Base-by-base conservation (phyloP, 2,797 vertebrate genomes). In the Tragelaphus oryx region DNA sequence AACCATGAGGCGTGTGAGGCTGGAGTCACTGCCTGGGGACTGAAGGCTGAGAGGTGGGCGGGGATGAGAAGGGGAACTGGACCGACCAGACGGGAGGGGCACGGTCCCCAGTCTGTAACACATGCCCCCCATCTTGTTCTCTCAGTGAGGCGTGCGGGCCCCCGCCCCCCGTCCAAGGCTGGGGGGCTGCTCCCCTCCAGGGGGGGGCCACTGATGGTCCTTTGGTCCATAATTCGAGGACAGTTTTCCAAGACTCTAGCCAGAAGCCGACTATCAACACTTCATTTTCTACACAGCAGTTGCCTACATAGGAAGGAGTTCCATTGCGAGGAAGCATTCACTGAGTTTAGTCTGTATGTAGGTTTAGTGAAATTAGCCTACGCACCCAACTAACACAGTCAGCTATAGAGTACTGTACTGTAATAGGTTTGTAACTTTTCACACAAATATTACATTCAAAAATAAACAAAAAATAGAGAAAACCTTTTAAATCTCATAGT, bases 301-400 rank as follows among this genome's bases (percentile, higher is more conserved):
- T 17, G 41, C 26, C 74, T 48, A 17, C 26, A 5, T 30, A 30
- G 71, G 41, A 46, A 75, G 13, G 26, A 17, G 14, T 48, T 75
- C 8, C 4, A 5, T 18, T 30, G 44, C 0, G 0, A 48, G 44
- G 26, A 46, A 1, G 44, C 14, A 17, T 48, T 75, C 14, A 1
- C 20, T 17, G 16, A 30, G 74, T 30, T 17, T 28, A 75, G 2
- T 48, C 8, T 48, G 44, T 48, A 10, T 10, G 8, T 30, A 11
- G 28, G 44, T 6, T 30, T 18, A 48, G 8, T 9, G 3, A 76
- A 30, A 28, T 76, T 76, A 18, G 44, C 74, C 44, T 76, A 20
- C 8, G 44, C 1, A 48, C 44, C 44, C 44, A n/a, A 11, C 44
- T 76, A 76, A 48, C 44, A 76, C 44, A 30, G 0, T 6, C 1